Base-by-base conservation (phyloP, 2,797 vertebrate species). In the Meriones psammophilus region DNA sequence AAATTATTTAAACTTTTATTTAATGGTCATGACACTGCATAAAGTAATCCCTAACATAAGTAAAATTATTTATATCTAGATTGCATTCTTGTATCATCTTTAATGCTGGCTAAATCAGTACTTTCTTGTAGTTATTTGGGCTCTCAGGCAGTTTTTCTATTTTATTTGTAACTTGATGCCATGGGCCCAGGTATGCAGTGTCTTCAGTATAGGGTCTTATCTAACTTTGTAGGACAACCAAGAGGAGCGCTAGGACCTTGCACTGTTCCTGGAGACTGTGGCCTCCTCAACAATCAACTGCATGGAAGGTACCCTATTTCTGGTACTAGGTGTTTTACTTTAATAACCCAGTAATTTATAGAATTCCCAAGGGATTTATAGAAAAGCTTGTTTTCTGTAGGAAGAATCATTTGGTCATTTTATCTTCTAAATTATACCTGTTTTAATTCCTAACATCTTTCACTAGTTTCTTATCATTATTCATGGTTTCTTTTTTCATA, bases 1-100 rank as follows among this genome's bases (percentile, higher is more conserved):
- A 33, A 78, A 56, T 60, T 58, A 71, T 68, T 90, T 84, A 17
- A 15, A 60, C 14, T 33, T 84, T 88, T 90, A 88, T 85, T 91
- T 94, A 85, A 71, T 66, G 79, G n/a, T 89, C 1, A 15, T 50
- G 24, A 33, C 84, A 73, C 8, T n/a, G 1, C 24, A 24, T 8
- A 46, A n/a, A 73, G 30, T 28, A 85, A 85, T 84, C 4, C 17
- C 17, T 66, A 66, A 46, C 36, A 54, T 88, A 95, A 68, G 30
- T 56, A 68, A 85, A 71, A 4, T 30, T 90, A 6, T 79, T 88
- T 88, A 33, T 69, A 9, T 78, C 17, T 64, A 15, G 8, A 2
- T 87, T 78, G 13, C 64, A 77, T 20, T 22, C 5, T 68, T 15
- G n/a, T 56, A 30, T 66, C 62, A 84, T 30, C 84, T 36, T 79